Percentiles rank a stretch among this genome's conserved stretches.
These are phyloP conservation scores for Drosophila quadrilineata DNA, from an alignment of 1,140 invertebrate genomes.

Conservation along the genomic window DNA sequence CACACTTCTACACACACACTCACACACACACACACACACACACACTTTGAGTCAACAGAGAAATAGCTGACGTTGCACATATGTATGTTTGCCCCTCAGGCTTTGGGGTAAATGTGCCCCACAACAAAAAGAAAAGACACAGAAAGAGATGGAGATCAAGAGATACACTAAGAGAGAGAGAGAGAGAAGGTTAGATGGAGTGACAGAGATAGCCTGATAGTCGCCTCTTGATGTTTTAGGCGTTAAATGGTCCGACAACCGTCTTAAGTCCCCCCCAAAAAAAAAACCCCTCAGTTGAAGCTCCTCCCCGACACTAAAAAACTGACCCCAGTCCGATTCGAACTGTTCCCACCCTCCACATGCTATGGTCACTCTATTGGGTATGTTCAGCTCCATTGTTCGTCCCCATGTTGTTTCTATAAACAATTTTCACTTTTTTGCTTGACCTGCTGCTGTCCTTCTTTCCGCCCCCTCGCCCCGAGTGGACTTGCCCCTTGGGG, in stretches of 20 bases:
- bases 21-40: constrained; percentile 16
- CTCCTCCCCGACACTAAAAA: too few relatives aligned
- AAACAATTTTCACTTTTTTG: constrained; percentile 74
- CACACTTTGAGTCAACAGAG: constrained; percentile 64
- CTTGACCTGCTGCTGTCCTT: constrained; percentile 11
- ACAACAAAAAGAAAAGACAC: constrained; percentile 49
- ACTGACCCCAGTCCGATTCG: constrained; percentile 45
- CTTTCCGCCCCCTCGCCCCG: not conserved
- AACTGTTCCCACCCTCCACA: constrained; percentile 26
- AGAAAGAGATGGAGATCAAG: constrained; percentile 2
- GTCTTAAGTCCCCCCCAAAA: constrained; percentile 11
- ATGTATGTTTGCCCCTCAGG: constrained; percentile 35
- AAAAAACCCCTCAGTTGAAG: too few relatives aligned
- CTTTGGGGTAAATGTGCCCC: constrained; percentile 54
- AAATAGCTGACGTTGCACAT: constrained; percentile 72
- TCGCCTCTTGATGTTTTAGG: constrained; percentile 24
- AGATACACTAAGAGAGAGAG: not conserved
- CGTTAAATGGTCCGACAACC: constrained; percentile 38
- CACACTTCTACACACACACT: constrained; percentile 23
- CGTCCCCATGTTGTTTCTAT: constrained; percentile 46
- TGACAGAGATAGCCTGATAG: too few relatives aligned
- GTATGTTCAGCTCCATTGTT: constrained; percentile 25
- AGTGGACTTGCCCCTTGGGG: constrained; percentile 43
- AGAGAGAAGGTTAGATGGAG: too few relatives aligned
- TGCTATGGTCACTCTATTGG: too few relatives aligned